A percentile compares a stretch with the other conserved stretches of the same genome.
phyloP scores from a whole-genome alignment of 2,888 invertebrate species.

The Caradrina kadenii region DNA sequence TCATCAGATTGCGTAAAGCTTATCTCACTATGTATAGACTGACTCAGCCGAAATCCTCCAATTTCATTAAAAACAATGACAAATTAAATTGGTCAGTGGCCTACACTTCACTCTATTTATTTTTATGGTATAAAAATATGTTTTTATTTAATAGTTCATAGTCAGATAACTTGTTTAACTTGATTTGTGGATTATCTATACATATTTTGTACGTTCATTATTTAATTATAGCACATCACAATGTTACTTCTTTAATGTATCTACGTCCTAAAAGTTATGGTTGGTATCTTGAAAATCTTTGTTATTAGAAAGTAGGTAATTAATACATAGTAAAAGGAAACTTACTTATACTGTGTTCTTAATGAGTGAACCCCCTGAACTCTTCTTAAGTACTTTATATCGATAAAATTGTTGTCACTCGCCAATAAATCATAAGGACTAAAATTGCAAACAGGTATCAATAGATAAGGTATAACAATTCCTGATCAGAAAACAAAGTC shows the following conservation, averaged over 20 bases:
- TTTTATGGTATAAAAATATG: slow-evolving; percentile 88
- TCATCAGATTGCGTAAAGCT: slow-evolving; percentile 79
- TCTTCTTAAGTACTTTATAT: slow-evolving; percentile 75
- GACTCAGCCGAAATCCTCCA: slow-evolving; percentile 68
- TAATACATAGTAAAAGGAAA: slow-evolving; percentile 56
- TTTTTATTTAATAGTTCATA: slow-evolving; percentile 73
- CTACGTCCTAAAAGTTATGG: slow-evolving; percentile 75
- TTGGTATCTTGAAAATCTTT: slow-evolving; percentile 70
- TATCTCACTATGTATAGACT: slow-evolving; percentile 77
- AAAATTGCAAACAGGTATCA: slow-evolving; percentile 40
- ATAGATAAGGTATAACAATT: slow-evolving; percentile 50
- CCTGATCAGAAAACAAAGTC: slow-evolving; percentile 35
- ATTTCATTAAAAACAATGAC: slow-evolving; percentile 67
- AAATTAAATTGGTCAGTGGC: slow-evolving; percentile 81
- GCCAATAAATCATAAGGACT: slow-evolving; percentile 53
- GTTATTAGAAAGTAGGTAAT: slow-evolving; percentile 56
- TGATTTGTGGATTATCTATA: slow-evolving; percentile 82
- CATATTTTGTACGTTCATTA: slow-evolving; percentile 88
- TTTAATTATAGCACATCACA: slow-evolving; percentile 85
- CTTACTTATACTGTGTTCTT: slow-evolving; percentile 66
- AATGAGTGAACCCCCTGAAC: slow-evolving; percentile 75
- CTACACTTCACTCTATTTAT: slow-evolving; percentile 81
- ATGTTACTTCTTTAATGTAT: slow-evolving; percentile 78
- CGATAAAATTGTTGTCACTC: slow-evolving; percentile 68
- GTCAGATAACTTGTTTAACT: slow-evolving; percentile 74